Evolutionary conservation across 2,797 vertebrate genomes (phyloP), one percentile per base, ranked within the genome.

Genomic region (Numenius phaeopus): DNA sequence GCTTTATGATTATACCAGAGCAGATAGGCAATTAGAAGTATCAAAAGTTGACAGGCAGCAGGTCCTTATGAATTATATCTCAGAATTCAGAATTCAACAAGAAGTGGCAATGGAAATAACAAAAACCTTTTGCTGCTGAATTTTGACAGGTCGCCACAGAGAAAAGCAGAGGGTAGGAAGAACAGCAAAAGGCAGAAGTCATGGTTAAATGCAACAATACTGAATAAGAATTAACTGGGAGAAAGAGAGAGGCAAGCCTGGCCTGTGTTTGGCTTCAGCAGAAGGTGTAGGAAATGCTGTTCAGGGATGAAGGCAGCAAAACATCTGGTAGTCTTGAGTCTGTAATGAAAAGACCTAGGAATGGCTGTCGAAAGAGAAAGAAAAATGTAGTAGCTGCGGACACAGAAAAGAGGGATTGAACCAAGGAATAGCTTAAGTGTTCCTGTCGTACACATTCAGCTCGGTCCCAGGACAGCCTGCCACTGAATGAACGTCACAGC

Each of bases 21-120:
- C 61, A 89, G 80, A 88, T 8, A 95, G 69, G 80, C 72, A 96
- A 94, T 96, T 94, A 94, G 61, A 96, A 91, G 44, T 75, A 78
- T 87, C 95, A 95, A 67, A 90, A 93, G 39, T 52, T 85, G 90
- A 84, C 72, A 94, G 89, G 64, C 54, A 77, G 73, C 57, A 86
- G 61, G 42, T 82, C 44, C 30, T 71, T 91, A 58, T 84, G 85
- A 97, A 88, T 95, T 97, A 73, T 90, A 46, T 80, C 42, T 91
- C 81, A 61, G 64, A 92, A 92, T 91, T 88, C 70, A 79, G 72
- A 70, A 97, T 87, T 91, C 88, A 94, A 64, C n/a, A 78, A 71
- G 61, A 71, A 69, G 5, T 44, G n/a, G 14, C 23, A 89, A 66
- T 29, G 49, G 46, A 82, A 85, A 86, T 80, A 76, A 76, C 27